Evolutionary conservation across 37 sponge, comb jelly and placozoan genomes (phyloP), one percentile per base, ranked within the genome.

Genomic region (Sycon ciliatum): DNA sequence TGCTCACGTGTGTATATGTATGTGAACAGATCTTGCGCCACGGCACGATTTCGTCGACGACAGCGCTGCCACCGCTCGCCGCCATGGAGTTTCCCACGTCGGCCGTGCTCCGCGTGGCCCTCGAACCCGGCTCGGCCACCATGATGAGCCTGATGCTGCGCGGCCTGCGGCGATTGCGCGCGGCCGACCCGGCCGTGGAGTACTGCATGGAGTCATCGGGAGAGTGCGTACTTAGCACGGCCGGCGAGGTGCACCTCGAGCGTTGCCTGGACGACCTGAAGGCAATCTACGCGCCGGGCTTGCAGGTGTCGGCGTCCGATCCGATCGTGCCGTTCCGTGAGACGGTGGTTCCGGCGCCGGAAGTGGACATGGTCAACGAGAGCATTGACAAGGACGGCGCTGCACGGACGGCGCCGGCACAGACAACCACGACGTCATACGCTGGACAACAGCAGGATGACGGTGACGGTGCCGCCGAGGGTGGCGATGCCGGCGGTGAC

Each of bases 221-320:
- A 5, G 99, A 97, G 52, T 82, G 83, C 53, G 72, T 97, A 1
- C 73, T 97, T 0, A 62, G 77, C 20, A 80, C 90, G 4, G 85
- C 93, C 0, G 99, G 99, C 27, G 99, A 97, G 76, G 99, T 97
- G 9, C 99, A 97, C 57, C 73, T 97, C 32, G 73, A 89, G 62
- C 82, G 85, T 27, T 97, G 99, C 62, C 39, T 97, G 30, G 83
- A 91, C 32, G 99, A 97, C 71, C 81, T 97, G 38, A 65, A 39
- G 24, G 74, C 79, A 2, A 32, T 34, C 36, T 97, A 56, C 55
- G 78, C 81, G 1, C 28, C 69, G 55, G 65, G 62, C 30, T 79
- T 97, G 27, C 73, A 88, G 28, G 56, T 97, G 46, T 80, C 73
- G n/a, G 87, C 89, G 1, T 97, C 99, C 7, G 81, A 76, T 9